These are phyloP conservation scores for Phenganax subtilis DNA, from an alignment of 92 coral and sea anemone species.

Conservation along the genomic window DNA sequence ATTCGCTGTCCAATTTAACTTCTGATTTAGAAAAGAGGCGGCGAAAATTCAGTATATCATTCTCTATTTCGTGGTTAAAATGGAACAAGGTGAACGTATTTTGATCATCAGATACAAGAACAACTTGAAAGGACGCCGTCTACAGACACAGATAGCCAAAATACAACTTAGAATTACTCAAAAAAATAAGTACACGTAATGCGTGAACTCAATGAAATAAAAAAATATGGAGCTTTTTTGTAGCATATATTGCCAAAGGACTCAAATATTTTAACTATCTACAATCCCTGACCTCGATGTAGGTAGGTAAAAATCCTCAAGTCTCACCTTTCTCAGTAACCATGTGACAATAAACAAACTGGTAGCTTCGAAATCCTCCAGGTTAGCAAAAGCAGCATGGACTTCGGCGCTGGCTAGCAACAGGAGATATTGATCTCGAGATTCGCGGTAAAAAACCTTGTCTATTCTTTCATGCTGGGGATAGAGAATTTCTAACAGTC, in stretches of 20 bases:
- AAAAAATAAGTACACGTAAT: background rate
- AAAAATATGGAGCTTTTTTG: too few relatives aligned
- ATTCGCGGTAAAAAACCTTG: constrained; percentile 60
- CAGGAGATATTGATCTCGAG: constrained; percentile 46
- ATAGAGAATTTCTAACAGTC: constrained; percentile 64
- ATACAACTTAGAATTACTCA: background rate
- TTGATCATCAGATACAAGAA: constrained; percentile 64
- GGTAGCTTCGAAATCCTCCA: constrained; percentile 58
- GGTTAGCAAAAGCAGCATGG: constrained; percentile 55
- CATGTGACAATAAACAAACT: constrained; percentile 76
- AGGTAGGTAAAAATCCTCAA: background rate
- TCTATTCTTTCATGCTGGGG: constrained; percentile 38
- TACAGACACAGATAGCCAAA: constrained; percentile 2
- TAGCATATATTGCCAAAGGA: too few relatives aligned
- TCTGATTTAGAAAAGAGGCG: constrained; percentile 67
- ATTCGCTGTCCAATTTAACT: constrained; percentile 70
- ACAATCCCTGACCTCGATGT: too few relatives aligned
- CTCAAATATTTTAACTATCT: too few relatives aligned
- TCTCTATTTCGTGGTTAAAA: constrained; percentile 58
- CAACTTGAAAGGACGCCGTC: constrained; percentile 80
- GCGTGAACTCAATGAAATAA: too few relatives aligned
- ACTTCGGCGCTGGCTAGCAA: constrained; percentile 65
- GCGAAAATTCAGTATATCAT: constrained; percentile 58
- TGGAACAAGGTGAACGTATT: constrained; percentile 74
- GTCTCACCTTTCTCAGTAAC: constrained; percentile 56